These are phyloP conservation scores for Eunapius fragilis DNA, from an alignment of 37 sponge, comb jelly and placozoan species.

Conservation along the genomic window DNA sequence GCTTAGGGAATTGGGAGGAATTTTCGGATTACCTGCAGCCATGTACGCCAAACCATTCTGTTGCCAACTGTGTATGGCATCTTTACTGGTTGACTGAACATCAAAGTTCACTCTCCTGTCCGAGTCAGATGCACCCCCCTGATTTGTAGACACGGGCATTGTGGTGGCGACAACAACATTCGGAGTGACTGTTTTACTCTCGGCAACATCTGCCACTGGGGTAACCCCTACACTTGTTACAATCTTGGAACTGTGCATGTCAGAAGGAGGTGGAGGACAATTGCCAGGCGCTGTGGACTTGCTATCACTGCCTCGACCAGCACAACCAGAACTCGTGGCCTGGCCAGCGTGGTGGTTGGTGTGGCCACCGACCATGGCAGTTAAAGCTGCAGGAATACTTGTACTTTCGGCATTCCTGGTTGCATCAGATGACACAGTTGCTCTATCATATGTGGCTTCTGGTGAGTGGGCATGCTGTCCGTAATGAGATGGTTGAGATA, in stretches of 20 bases:
- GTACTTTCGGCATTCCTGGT: neutral
- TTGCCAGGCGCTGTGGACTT: too few species aligned
- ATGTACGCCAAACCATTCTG: neutral
- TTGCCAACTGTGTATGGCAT: neutral
- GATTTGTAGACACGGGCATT: neutral
- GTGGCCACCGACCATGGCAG: neutral
- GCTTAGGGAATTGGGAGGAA: neutral
- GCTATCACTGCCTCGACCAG: neutral
- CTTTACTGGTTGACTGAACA: neutral
- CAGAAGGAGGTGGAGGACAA: too few species aligned
- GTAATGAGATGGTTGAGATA: neutral
- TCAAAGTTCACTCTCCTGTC: neutral
- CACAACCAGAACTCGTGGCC: neutral
- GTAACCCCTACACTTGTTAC: neutral
- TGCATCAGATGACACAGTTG: neutral
- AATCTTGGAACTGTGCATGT: too few species aligned
- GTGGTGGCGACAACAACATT: neutral
- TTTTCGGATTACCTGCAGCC: neutral
- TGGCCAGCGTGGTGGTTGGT: neutral
- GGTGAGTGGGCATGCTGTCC: neutral
- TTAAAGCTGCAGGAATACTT: neutral
- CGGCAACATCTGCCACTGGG: neutral
- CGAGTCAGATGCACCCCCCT: neutral
- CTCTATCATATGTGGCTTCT: neutral
- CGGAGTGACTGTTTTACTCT: neutral